Evolutionary conservation across 2,113 vertebrate genomes (phyloP).

Genomic region (Anas platyrhynchos): DNA sequence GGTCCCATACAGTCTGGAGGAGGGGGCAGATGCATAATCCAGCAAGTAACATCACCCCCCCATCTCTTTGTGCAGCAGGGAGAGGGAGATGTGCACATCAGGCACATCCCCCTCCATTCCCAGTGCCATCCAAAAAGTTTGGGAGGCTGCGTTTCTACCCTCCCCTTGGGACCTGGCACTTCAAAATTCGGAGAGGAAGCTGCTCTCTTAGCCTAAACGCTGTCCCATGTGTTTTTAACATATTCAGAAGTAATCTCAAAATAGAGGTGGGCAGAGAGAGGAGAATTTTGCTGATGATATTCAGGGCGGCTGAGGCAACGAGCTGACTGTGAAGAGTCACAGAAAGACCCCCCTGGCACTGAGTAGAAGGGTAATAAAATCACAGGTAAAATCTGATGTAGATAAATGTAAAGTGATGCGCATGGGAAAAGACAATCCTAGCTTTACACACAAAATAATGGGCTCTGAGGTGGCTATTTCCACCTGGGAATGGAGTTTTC

Average conservation of each 20-base stretch:
- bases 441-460: constrained; percentile 49
- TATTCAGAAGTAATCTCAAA: not conserved
- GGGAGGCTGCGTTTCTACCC: not conserved
- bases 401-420: constrained; percentile 48
- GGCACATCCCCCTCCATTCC: not conserved
- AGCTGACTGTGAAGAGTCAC: not conserved
- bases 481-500: not conserved
- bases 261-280: not conserved
- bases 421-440: constrained; percentile 32
- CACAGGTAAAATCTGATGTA: constrained; percentile 49
- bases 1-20: not conserved
- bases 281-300: not conserved
- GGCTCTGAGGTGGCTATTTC: constrained; percentile 31
- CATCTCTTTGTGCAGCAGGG: not conserved
- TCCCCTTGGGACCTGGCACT: not conserved
- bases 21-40: not conserved
- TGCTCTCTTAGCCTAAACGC: not conserved
- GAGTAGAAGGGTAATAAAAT: constrained; percentile 48
- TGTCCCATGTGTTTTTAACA: not conserved
- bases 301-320: not conserved
- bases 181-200: not conserved
- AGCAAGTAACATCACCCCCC: rapidly evolving
- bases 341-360: not conserved
- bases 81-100: rapidly evolving
- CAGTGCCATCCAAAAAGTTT: not conserved